Conservation (phyloP, 2,888 invertebrate species). For the Bugulina stolonifera region DNA sequence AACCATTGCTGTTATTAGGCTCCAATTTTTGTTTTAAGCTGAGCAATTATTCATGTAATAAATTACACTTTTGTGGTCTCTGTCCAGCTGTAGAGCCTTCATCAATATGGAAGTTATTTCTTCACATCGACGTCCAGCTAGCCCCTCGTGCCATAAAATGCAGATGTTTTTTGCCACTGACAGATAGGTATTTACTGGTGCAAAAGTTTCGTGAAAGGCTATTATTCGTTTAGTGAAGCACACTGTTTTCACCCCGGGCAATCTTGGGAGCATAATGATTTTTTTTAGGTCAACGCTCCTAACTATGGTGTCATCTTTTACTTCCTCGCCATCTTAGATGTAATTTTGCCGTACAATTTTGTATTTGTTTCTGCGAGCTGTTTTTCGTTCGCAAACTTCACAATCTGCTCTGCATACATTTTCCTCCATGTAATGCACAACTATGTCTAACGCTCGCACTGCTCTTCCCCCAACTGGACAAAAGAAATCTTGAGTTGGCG, state of each 20-base stretch:
- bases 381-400: conserved; percentile 12
- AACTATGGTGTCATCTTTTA: conserved; percentile 27
- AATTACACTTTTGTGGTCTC: conserved; percentile 28
- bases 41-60: conserved; percentile 31
- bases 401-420: background rate
- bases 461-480: conserved; percentile 29
- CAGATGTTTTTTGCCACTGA: conserved; percentile 27
- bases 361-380: background rate
- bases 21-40: conserved; percentile 31
- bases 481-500: conserved; percentile 30
- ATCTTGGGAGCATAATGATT: conserved; percentile 30
- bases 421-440: background rate
- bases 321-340: too few relatives aligned
- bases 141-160: conserved; percentile 30
- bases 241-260: conserved; percentile 28
- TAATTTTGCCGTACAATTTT: background rate
- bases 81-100: conserved; percentile 23
- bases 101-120: conserved; percentile 29
- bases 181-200: too few relatives aligned
- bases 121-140: conserved; percentile 29
- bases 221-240: conserved; percentile 28
- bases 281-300: conserved; percentile 30
- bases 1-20: conserved; percentile 27
- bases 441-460: conserved; percentile 28
- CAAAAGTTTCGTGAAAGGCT: too few relatives aligned